Percentiles rank a stretch among this genome's conserved stretches.
Evolutionary conservation across 2,888 invertebrate genomes (phyloP).

Genomic region (Teinopalpus imperialis): DNA sequence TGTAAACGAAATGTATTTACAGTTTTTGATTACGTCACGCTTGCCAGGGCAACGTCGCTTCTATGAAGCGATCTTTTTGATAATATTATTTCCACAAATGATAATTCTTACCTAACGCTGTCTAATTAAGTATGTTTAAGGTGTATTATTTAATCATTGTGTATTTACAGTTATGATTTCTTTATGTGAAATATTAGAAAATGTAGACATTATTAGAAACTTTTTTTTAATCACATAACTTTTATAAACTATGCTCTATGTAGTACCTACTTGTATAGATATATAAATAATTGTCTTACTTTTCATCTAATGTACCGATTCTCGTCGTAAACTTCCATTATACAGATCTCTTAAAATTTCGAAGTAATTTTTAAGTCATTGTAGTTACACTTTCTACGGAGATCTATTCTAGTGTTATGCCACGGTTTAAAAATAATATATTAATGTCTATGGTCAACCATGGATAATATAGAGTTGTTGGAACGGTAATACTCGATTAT

Average conservation of each 20-base stretch:
- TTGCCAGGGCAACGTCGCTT: slow-evolving; percentile 67
- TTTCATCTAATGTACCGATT: slow-evolving; percentile 33
- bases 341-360: slow-evolving; percentile 66
- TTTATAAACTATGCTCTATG: slow-evolving; percentile 42
- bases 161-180: slow-evolving; percentile 50
- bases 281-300: slow-evolving; percentile 49
- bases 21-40: slow-evolving; percentile 45
- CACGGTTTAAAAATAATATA: slow-evolving; percentile 50
- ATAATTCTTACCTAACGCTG: slow-evolving; percentile 28
- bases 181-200: slow-evolving; percentile 55
- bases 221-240: slow-evolving; percentile 53
- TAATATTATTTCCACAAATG: slow-evolving; percentile 36
- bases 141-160: slow-evolving; percentile 47
- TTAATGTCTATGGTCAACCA: slow-evolving; percentile 72
- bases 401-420: slow-evolving; percentile 50
- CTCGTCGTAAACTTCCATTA: slow-evolving; percentile 48
- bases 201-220: slow-evolving; percentile 61
- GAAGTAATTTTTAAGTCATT: slow-evolving; percentile 42
- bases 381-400: slow-evolving; percentile 34
- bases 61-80: slow-evolving; percentile 64
- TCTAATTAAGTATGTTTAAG: slow-evolving; percentile 41
- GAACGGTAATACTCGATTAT: slow-evolving; percentile 80
- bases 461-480: slow-evolving; percentile 68
- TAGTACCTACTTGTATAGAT: slow-evolving; percentile 45
- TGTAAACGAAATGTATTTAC: slow-evolving; percentile 57